Evolutionary conservation across 2,113 vertebrate species (phyloP), one percentile per base, ranked within the genome.

Genomic region (Thamnaconus septentrionalis): DNA sequence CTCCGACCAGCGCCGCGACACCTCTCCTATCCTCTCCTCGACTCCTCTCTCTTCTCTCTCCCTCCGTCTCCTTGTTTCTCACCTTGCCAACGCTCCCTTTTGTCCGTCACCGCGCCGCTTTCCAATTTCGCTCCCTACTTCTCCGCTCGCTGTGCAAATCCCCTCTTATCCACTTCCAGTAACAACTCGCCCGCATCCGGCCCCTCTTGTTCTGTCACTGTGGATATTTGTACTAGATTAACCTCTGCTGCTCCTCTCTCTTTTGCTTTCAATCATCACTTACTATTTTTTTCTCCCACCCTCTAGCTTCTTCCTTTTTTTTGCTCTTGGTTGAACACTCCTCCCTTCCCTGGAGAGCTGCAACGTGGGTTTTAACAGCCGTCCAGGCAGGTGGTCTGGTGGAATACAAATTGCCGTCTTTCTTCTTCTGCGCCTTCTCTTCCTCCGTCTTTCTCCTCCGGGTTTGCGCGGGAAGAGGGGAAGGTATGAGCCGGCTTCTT

Each of bases 181-280:
- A 87, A 81, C 78, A 80, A 76, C 78, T 77, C 43, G 7, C 9
- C 70, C 9, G 11, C 75, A 80, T 77, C 69, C 55, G 43, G 61
- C 66, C 75, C 18, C 76, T 80, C 83, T 87, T 85, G 81, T 81
- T 80, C 78, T 73, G 75, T 81, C 83, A 75, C 69, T 69, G 73
- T 73, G 72, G 84, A 82, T 87, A 83, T 88, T 87, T 88, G 84
- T 85, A 83, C 78, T 78, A 76, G 70, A 81, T 88, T 85, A 83
- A 85, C 83, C 83, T 80, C 73, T 80, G 49, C 41, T 6, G 31
- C 83, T 76, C 41, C 63, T 8, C 51, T 8, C 54, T 64, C 56
- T 59, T 41, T 60, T 61, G 12, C 52, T n/a, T 51, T 71, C 71
- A 72, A 53, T 53, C 18, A 31, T 31, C 18, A 31, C 66, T 43